These are phyloP conservation scores for Muschampia plurimacula DNA, from an alignment of 2,888 invertebrate genomes.

Conservation along the genomic window DNA sequence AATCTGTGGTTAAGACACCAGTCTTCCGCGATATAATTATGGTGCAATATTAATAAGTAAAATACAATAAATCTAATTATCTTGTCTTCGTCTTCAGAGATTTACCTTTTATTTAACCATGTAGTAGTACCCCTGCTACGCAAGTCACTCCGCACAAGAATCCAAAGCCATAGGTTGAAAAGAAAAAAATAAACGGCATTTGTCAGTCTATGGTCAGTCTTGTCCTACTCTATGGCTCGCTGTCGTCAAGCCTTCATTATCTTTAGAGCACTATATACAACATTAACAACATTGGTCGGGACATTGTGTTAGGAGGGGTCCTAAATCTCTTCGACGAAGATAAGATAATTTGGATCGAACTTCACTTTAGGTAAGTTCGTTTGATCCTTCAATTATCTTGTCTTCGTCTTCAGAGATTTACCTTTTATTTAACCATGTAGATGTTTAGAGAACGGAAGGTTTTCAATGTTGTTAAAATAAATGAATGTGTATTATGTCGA, in stretches of 20 bases:
- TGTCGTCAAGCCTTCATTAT: neutral
- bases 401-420: neutral
- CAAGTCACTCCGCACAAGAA: slow-evolving; percentile 8
- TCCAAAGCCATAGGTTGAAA: slow-evolving; percentile 1
- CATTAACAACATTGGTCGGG: neutral
- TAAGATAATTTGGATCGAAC: neutral
- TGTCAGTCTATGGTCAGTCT: neutral
- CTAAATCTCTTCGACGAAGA: slow-evolving; percentile 1
- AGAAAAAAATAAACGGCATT: neutral
- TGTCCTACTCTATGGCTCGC: neutral
- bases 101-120: neutral
- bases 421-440: neutral
- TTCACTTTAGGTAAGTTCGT: slow-evolving; percentile 1
- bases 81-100: neutral
- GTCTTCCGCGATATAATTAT: too few relatives aligned
- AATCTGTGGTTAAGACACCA: too few relatives aligned
- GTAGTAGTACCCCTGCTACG: slow-evolving; percentile 7
- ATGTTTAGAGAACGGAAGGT: neutral
- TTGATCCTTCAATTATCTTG: slow-evolving; percentile 11
- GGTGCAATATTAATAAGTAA: too few relatives aligned
- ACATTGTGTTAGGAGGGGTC: neutral
- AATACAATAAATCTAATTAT: too few relatives aligned
- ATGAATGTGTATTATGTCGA: neutral
- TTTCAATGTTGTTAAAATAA: neutral
- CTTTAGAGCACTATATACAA: too few relatives aligned